Conservation (phyloP, 2,888 invertebrate genomes). For the Cistogaster globosa region DNA sequence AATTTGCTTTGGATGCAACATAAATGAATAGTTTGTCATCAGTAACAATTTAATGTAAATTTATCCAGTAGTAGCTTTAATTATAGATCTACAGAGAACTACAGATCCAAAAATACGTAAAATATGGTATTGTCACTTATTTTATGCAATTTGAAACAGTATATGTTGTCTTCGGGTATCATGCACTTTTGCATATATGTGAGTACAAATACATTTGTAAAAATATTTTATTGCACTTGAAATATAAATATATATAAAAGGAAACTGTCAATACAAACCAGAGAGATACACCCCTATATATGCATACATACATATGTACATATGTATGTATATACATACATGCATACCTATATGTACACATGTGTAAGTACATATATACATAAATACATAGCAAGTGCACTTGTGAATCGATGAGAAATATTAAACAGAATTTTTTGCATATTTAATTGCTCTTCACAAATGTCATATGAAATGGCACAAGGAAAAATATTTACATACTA, state of each 20-base stretch:
- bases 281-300: not conserved
- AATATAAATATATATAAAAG: slow-evolving; percentile 8
- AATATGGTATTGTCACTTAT: slow-evolving; percentile 53
- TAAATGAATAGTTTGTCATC: too few species aligned
- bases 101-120: slow-evolving; percentile 1
- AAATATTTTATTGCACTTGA: not conserved
- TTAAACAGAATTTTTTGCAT: slow-evolving; percentile 52
- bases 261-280: not conserved
- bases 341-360: too few species aligned
- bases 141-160: slow-evolving; percentile 2
- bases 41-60: too few species aligned
- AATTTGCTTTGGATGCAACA: too few species aligned
- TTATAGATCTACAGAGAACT: too few species aligned
- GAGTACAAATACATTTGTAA: too few species aligned
- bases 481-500: slow-evolving; percentile 7
- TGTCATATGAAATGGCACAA: slow-evolving; percentile 39
- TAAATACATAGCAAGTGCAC: slow-evolving; percentile 11
- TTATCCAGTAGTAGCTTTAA: too few species aligned
- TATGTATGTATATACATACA: too few species aligned
- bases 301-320: not conserved
- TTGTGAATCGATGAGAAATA: slow-evolving; percentile 5
- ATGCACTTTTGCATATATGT: too few species aligned
- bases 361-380: too few species aligned
- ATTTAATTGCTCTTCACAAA: slow-evolving; percentile 54
- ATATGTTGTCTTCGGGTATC: too few species aligned